phyloP scores from a whole-genome alignment of 2,797 vertebrate species.

The Dendrocincla tyrannina region DNA sequence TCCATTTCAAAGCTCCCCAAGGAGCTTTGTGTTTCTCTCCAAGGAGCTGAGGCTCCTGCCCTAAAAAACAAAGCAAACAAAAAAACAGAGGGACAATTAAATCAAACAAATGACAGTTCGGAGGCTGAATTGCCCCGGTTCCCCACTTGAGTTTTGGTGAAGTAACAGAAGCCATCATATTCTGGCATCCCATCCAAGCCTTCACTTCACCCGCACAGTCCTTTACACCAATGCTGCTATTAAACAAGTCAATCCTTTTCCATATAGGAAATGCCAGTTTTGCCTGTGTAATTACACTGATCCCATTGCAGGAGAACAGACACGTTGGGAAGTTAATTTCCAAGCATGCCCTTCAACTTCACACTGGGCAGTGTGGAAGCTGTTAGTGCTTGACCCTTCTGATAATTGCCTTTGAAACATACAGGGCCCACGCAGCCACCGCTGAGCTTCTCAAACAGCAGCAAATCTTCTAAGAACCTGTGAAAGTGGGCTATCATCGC shows the following conservation, averaged over 20 bases:
- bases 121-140: not conserved
- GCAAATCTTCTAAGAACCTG: not conserved
- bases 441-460: not conserved
- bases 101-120: not conserved
- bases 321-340: not conserved
- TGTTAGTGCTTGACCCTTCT: not conserved
- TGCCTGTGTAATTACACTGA: not conserved
- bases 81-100: no score
- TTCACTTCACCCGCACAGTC: not conserved
- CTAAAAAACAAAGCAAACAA: not conserved
- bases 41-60: not conserved
- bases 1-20: not conserved
- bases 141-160: not conserved
- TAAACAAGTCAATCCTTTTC: not conserved
- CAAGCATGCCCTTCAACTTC: not conserved
- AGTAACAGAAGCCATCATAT: not conserved
- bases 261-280: accelerated
- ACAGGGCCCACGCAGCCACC: not conserved
- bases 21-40: not conserved
- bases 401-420: not conserved
- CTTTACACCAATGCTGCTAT: not conserved
- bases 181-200: not conserved
- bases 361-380: not conserved
- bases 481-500: not conserved
- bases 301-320: not conserved